Evolutionary conservation across 2,113 vertebrate species (phyloP), one percentile per base, ranked within the genome.

Genomic region (Excalfactoria chinensis): DNA sequence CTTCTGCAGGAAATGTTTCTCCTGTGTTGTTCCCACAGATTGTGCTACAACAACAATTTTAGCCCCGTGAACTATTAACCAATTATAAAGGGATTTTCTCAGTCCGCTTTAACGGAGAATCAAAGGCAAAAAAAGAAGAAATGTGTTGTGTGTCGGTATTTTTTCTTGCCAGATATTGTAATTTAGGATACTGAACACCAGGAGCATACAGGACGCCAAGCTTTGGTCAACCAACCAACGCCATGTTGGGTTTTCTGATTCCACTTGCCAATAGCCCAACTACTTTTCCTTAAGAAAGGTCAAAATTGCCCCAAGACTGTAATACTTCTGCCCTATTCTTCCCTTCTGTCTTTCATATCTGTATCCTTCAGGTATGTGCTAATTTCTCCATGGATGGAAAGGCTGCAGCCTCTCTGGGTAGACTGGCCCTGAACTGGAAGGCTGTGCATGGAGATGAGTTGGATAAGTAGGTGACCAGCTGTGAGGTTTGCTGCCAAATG

Each of bases 11-110:
- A 97, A 96, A 73, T 64, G 64, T 82, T 96, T 77, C 93, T 94
- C 87, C 72, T 56, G 63, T 90, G 93, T 88, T 91, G 83, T 98
- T 98, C 98, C 97, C 97, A 97, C 95, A 95, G 91, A 92, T 93
- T 51, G 72, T 93, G 69, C 90, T 92, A 85, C 88, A 95, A 92
- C 92, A 91, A 82, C 88, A 62, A n/a, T 89, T 96, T 91, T 62
- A 80, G 93, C 85, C 91, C 90, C 60, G 3, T 58, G 85, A 86
- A 46, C 81, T 88, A 48, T 89, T 93, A 89, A 88, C 70, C 84
- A 93, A 92, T 95, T 89, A 95, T 76, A 76, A 93, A 94, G 90
- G 94, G 96, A 93, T 96, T 97, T 97, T 97, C 94, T 95, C 94
- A 80, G 85, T 88, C 95, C 90, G 53, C 95, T 95, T 96, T 95